A percentile compares a stretch with the other conserved stretches of the same genome.
These are phyloP conservation scores for Drosophila rellima DNA, from an alignment of 2,888 invertebrate genomes.

Conservation along the genomic window DNA sequence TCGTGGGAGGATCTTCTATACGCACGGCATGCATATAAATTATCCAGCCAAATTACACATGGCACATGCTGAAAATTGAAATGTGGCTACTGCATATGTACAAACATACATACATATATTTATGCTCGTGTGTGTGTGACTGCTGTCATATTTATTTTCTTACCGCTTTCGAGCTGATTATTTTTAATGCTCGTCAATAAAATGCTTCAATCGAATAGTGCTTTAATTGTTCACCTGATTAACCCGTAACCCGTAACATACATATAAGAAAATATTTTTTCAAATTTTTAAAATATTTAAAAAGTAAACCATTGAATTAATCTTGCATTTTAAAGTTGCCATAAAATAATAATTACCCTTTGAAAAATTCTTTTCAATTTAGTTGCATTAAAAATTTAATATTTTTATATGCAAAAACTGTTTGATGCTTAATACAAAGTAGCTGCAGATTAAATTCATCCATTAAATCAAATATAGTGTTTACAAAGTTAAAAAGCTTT, in stretches of 20 bases:
- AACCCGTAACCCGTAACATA: slow-evolving; percentile 8
- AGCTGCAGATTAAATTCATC: neutral
- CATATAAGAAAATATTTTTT: neutral
- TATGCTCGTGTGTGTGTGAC: slow-evolving; percentile 2
- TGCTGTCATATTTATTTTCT: slow-evolving; percentile 64
- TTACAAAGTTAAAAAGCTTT: neutral
- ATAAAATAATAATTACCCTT: neutral
- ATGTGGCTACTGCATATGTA: slow-evolving; percentile 47
- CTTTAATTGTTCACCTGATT: slow-evolving; percentile 35
- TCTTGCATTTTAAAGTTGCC: neutral
- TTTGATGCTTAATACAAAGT: neutral
- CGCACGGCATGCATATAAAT: slow-evolving; percentile 75
- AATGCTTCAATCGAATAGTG: slow-evolving; percentile 56
- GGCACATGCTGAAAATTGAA: slow-evolving; percentile 65
- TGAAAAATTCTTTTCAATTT: neutral
- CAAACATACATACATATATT: slow-evolving; percentile 11
- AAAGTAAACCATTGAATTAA: neutral
- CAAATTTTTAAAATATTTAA: neutral
- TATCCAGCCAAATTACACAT: slow-evolving; percentile 77
- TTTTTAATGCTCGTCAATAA: slow-evolving; percentile 77
- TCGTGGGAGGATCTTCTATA: slow-evolving; percentile 65
- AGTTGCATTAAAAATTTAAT: neutral
- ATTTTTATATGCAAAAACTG: neutral
- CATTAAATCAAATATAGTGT: neutral
- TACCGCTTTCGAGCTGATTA: slow-evolving; percentile 63